A percentile compares a stretch with the other conserved stretches of the same genome.
Evolutionary conservation across 2,797 vertebrate species (phyloP).

Genomic region (Capromys pilorides): DNA sequence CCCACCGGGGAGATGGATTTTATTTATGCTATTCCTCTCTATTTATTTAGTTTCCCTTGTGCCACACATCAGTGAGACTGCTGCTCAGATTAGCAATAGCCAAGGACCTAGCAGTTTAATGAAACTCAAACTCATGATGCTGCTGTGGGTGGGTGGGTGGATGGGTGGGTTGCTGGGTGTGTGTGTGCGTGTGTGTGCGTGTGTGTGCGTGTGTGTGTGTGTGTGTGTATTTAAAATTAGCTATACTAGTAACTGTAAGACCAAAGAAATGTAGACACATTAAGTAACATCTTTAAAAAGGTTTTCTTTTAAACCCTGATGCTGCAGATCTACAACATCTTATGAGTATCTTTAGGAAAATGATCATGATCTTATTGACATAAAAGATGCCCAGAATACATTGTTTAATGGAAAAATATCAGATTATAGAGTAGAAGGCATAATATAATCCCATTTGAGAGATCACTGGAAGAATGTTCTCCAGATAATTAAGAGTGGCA

Average conservation of each 20-base stretch:
- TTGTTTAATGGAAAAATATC: constrained; percentile 36
- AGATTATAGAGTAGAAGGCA: constrained; percentile 38
- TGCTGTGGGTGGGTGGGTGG: neutral
- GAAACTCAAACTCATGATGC: constrained; percentile 26
- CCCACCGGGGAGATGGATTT: neutral
- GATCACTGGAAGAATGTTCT: constrained; percentile 55
- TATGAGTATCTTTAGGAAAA: too few species aligned
- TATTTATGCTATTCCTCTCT: constrained; percentile 27
- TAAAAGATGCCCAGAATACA: constrained; percentile 58
- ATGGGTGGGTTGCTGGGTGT: too few species aligned
- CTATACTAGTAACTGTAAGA: constrained; percentile 61
- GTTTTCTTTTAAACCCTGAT: constrained; percentile 2
- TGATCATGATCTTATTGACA: too few species aligned
- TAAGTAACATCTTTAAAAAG: constrained; percentile 26
- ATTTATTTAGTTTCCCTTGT: neutral
- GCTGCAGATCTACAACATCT: constrained; percentile 39
- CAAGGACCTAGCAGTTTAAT: constrained; percentile 42
- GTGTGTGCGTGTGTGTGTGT: neutral
- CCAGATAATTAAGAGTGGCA: neutral
- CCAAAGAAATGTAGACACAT: constrained; percentile 10
- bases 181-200: too few species aligned
- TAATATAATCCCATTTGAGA: constrained; percentile 61
- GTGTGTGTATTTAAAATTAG: constrained; percentile 41
- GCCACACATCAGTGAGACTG: constrained; percentile 11
- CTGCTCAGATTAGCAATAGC: neutral